Conservation (phyloP, 2,113 vertebrate species). For the Polyodon spathula region DNA sequence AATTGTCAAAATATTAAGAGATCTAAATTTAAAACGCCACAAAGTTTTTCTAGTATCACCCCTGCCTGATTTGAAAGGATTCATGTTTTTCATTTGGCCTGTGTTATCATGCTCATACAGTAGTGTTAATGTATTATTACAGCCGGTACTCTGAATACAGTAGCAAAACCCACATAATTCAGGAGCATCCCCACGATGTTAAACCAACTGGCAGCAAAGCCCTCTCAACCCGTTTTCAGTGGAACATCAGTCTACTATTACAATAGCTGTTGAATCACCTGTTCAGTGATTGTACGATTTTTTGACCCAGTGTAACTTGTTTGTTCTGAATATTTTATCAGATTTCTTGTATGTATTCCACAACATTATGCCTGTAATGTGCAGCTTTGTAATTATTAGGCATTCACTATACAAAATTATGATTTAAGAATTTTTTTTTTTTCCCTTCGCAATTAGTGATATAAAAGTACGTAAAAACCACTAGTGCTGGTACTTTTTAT, state of each 20-base stretch:
- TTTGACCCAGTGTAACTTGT: constrained; percentile 48
- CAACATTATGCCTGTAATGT: constrained; percentile 69
- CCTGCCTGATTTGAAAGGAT: too few relatives aligned
- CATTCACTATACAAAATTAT: constrained; percentile 66
- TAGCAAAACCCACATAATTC: neutral
- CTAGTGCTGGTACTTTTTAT: constrained; percentile 71
- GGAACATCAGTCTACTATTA: constrained; percentile 32
- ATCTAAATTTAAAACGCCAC: too few relatives aligned
- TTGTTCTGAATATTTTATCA: constrained; percentile 66
- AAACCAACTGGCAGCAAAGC: neutral
- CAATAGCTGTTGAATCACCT: constrained; percentile 33
- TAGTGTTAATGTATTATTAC: too few relatives aligned
- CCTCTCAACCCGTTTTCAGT: neutral
- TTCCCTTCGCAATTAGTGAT: constrained; percentile 59
- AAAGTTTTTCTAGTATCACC: too few relatives aligned
- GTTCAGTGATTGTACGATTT: constrained; percentile 56
- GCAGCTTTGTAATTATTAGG: constrained; percentile 80
- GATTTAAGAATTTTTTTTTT: constrained; percentile 46
- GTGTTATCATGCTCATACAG: too few relatives aligned
- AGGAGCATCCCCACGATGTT: neutral
- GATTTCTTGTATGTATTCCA: constrained; percentile 80
- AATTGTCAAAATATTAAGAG: too few relatives aligned
- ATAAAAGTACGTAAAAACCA: constrained; percentile 57
- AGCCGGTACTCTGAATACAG: too few relatives aligned
- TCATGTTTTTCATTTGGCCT: too few relatives aligned